Evolutionary conservation across 2,888 invertebrate species (phyloP).

Genomic region (Taphrorychus bicolor): DNA sequence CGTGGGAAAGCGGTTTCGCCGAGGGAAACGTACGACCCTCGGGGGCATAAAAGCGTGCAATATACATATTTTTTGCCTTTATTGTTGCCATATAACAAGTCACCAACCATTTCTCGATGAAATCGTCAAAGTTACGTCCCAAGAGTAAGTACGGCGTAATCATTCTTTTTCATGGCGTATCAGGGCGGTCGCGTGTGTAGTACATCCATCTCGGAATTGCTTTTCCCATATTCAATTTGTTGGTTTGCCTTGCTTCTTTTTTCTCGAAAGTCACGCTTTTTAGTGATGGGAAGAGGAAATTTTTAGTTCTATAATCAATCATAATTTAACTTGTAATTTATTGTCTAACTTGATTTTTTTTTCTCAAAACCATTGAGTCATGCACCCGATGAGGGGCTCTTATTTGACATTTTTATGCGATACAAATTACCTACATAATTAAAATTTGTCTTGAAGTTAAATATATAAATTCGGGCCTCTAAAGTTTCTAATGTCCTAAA

Average conservation of each 20-base stretch:
- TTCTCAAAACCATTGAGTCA: no score
- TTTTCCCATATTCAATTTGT: conserved; percentile 25
- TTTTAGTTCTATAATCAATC: no score
- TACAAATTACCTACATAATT: no score
- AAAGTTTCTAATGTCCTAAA: no score
- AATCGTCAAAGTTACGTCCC: conserved; percentile 38
- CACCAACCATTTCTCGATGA: conserved; percentile 36
- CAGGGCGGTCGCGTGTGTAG: conserved; percentile 27
- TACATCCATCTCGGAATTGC: conserved; percentile 33
- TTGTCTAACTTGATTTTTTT: no score
- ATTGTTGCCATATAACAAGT: conserved; percentile 38
- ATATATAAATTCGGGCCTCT: no score
- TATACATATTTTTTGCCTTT: conserved; percentile 38
- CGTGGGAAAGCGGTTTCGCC: conserved; percentile 35
- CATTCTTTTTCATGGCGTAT: conserved; percentile 28
- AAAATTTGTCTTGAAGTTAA: no score
- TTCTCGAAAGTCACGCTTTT: conserved; percentile 12
- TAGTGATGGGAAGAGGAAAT: no score
- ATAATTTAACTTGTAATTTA: no score
- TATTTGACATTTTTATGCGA: no score
- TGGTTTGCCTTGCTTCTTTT: conserved; percentile 3
- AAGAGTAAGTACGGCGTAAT: conserved; percentile 26
- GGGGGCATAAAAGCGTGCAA: conserved; percentile 36
- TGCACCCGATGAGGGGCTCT: no score
- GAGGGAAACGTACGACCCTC: conserved; percentile 20